These are phyloP conservation scores for Xiphorhynchus elegans DNA, from an alignment of 2,113 vertebrate species.

Conservation along the genomic window DNA sequence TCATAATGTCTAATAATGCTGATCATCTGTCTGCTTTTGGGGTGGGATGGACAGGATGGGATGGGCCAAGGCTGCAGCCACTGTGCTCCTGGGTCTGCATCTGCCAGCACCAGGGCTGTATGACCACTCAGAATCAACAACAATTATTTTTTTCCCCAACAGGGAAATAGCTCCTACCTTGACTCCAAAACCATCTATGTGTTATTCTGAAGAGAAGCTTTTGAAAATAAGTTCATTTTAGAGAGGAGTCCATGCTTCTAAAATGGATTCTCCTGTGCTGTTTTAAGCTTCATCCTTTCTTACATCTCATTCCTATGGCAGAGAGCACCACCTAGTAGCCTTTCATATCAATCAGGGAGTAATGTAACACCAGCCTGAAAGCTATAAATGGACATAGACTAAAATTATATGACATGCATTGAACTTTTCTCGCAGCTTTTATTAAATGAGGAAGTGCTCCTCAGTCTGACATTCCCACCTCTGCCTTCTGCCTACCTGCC, in stretches of 20 bases:
- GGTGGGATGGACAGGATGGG: background rate
- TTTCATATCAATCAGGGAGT: background rate
- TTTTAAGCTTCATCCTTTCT: background rate
- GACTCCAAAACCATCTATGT: background rate
- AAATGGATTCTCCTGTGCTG: background rate
- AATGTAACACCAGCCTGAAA: background rate
- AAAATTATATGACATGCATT: background rate
- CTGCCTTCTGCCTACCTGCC: background rate
- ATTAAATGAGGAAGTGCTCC: background rate
- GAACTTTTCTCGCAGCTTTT: background rate
- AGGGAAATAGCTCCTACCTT: background rate
- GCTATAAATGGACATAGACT: background rate
- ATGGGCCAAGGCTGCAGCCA: background rate
- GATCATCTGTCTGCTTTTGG: accelerated
- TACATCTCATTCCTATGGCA: background rate
- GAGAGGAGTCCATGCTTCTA: background rate
- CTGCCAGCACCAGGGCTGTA: background rate
- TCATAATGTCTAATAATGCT: background rate
- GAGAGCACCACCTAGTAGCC: background rate
- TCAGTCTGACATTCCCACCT: background rate
- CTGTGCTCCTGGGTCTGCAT: background rate
- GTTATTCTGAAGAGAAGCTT: background rate
- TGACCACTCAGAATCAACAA: background rate
- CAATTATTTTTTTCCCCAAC: background rate
- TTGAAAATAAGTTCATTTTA: background rate